Evolutionary conservation across 2,888 invertebrate genomes (phyloP), one percentile per base, ranked within the genome.

Genomic region (Platycheirus rosarum): DNA sequence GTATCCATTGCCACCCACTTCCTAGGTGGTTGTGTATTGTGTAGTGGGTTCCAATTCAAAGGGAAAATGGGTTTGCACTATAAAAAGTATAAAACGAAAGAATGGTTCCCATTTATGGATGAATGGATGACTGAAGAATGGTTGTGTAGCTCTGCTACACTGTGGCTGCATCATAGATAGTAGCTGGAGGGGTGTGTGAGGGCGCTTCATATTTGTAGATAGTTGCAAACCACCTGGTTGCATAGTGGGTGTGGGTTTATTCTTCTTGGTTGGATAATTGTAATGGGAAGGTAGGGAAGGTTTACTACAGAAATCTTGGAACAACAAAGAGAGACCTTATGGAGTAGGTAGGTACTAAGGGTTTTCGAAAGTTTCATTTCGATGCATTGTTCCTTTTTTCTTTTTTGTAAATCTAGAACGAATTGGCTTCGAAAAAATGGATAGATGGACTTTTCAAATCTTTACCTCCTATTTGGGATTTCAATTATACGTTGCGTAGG

Each of bases 131-230:
- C 40, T 57, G 57, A 82, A 71, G 77, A 82, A 82, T 73, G 75
- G 44, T 44, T 75, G 60, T 66, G 57, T 71, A 71, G 79, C 77
- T 85, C 57, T 60, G 60, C 29, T 42, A 71, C n/a, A n/a, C 84
- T 77, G 74, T 84, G 77, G 82, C 85, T 76, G 68, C 69, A 75
- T 77, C 82, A 78, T 46, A 84, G 71, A 84, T 76, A 70, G 75
- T 80, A 80, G 78, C 62, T 80, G 57, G 60, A 66, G 80, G 80
- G 75, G 77, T 60, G 80, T 84, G 84, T 85, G 84, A n/a, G n/a
- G n/a, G n/a, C n/a, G 84, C 84, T 62, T 51, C 60, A 53, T 76
- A 37, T 73, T 51, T 84, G 85, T 85, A 66, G 75, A 76, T 68
- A 71, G 63, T 84, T 73, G 46, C 60, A 71, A 57, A 57, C 46